Conservation (phyloP, 2,113 vertebrate genomes). For the Datnioides undecimradiatus region DNA sequence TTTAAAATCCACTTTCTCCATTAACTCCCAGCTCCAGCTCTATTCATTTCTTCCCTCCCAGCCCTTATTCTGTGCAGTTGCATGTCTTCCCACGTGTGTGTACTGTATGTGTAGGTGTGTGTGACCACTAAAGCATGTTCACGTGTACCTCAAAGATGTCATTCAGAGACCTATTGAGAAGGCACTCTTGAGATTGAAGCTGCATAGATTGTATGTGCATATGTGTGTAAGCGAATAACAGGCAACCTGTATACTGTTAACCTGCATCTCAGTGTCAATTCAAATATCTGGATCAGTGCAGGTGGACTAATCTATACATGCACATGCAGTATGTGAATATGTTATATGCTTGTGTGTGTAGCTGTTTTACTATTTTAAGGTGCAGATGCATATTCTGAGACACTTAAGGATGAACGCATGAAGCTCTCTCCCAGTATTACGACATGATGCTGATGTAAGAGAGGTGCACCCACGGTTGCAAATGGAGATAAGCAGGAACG, state of each 20-base stretch:
- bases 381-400: slow-evolving; percentile 2
- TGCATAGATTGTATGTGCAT: slow-evolving; percentile 2
- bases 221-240: slow-evolving; percentile 28
- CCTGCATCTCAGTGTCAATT: no score
- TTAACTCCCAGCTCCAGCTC: slow-evolving; percentile 34
- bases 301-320: neutral
- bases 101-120: slow-evolving; percentile 3
- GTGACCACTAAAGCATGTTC: slow-evolving; percentile 8
- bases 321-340: neutral
- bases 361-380: slow-evolving; percentile 19
- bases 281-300: slow-evolving; percentile 6
- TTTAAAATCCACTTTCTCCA: slow-evolving; percentile 49
- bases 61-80: neutral
- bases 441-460: slow-evolving; percentile 35
- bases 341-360: neutral
- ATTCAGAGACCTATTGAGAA: slow-evolving; percentile 31
- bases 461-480: slow-evolving; percentile 30
- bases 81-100: neutral
- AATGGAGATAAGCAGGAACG: slow-evolving; percentile 26
- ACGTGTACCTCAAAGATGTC: slow-evolving; percentile 5
- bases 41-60: slow-evolving; percentile 14
- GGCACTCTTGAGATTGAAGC: neutral
- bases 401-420: slow-evolving; percentile 31
- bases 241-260: neutral
- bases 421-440: slow-evolving; percentile 38